These are phyloP conservation scores for Hirtodrosophila trivittata DNA, from an alignment of 2,888 invertebrate genomes.

Conservation along the genomic window DNA sequence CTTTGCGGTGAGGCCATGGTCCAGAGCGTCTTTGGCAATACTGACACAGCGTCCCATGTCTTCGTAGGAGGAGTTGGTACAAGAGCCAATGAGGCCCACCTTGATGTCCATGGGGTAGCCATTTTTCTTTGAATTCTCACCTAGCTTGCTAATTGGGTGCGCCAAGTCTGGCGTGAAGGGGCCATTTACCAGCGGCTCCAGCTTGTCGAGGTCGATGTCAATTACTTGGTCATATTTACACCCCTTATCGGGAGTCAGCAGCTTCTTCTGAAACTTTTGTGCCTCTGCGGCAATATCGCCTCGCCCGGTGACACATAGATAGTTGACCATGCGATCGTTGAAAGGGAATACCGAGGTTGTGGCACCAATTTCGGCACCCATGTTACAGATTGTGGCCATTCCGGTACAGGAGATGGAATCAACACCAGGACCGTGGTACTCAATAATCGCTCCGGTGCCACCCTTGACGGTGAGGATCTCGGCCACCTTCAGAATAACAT, in stretches of 20 bases:
- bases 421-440: conserved; percentile 98
- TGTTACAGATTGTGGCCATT: conserved; percentile 99
- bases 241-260: conserved; percentile 91
- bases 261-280: conserved; percentile 87
- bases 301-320: conserved; percentile 93
- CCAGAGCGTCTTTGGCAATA: conserved; percentile 95
- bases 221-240: conserved; percentile 95
- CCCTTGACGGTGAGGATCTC: conserved; percentile 99
- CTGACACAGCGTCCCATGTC: conserved; percentile 99
- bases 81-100: conserved; percentile 98
- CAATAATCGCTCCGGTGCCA: conserved; percentile 99
- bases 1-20: conserved; percentile 96
- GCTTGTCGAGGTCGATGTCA: conserved; percentile 94
- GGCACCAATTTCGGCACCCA: conserved; percentile 99
- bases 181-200: conserved; percentile 99
- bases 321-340: conserved; percentile 96
- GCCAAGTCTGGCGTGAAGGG: conserved; percentile 99
- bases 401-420: conserved; percentile 99
- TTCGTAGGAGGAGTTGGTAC: conserved; percentile 99
- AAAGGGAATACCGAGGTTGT: conserved; percentile 99
- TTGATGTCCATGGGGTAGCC: conserved; percentile 97
- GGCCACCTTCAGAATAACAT: conserved; percentile 97
- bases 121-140: conserved; percentile 93
- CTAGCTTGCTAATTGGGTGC: conserved; percentile 96
- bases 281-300: conserved; percentile 89